Conservation (phyloP, 2,113 vertebrate species). For the Meles meles region DNA sequence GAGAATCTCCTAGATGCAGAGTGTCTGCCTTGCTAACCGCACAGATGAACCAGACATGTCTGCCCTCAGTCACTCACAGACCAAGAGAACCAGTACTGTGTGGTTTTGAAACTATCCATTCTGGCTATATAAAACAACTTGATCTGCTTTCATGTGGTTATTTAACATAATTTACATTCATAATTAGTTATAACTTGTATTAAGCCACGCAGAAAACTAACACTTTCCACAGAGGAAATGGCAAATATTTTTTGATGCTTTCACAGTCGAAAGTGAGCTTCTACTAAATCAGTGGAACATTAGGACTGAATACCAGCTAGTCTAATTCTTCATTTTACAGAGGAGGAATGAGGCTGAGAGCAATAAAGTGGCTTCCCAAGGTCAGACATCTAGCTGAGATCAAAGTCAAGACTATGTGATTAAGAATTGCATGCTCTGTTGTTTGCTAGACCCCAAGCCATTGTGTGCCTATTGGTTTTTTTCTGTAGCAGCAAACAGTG, state of each 20-base stretch:
- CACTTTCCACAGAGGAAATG: constrained; percentile 40
- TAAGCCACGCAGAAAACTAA: constrained; percentile 27
- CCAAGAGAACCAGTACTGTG: neutral
- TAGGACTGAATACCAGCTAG: neutral
- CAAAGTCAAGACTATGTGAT: neutral
- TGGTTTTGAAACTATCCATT: neutral
- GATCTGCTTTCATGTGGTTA: constrained; percentile 35
- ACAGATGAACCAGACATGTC: neutral
- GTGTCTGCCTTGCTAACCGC: neutral
- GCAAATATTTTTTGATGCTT: neutral
- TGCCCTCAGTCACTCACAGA: neutral
- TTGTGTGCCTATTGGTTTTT: neutral
- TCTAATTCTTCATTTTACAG: constrained; percentile 24
- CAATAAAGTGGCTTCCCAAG: neutral
- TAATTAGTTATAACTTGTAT: neutral
- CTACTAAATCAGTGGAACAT: neutral
- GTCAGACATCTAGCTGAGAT: constrained; percentile 7
- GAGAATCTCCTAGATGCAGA: neutral
- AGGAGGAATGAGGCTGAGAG: neutral
- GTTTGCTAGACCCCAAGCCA: neutral
- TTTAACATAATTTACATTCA: neutral
- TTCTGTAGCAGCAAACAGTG: neutral
- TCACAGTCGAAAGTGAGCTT: constrained; percentile 16
- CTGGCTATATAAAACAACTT: neutral
- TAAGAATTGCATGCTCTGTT: neutral